Conservation (phyloP, 2,888 invertebrate species). For the Dolichopus griseipennis region DNA sequence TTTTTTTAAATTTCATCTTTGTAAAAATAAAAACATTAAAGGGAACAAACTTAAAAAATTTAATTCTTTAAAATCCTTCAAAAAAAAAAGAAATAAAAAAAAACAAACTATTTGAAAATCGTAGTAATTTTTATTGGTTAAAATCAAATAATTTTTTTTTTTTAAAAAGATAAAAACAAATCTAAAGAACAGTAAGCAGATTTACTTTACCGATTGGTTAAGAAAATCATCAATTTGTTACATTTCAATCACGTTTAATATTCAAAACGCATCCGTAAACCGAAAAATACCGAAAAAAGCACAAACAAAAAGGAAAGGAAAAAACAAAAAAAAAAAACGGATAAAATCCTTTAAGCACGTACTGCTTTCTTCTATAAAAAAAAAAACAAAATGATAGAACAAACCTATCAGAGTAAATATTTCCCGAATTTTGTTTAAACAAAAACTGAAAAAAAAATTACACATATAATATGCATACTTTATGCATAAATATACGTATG, state of each 20-base stretch:
- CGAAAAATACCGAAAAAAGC: neutral
- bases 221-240: neutral
- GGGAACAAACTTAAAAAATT: too few species aligned
- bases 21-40: too few species aligned
- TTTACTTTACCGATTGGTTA: slow-evolving; percentile 1
- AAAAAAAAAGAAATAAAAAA: neutral
- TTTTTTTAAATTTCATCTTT: too few species aligned
- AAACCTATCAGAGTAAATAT: neutral
- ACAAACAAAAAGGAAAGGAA: neutral
- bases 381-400: neutral
- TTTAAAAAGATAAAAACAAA: neutral
- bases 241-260: neutral
- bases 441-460: neutral
- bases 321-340: too few species aligned
- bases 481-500: neutral
- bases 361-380: neutral
- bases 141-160: neutral
- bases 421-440: neutral
- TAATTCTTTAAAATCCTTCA: neutral
- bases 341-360: too few species aligned
- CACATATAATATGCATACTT: neutral
- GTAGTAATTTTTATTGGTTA: neutral
- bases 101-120: neutral
- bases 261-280: neutral
- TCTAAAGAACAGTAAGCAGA: neutral